Evolutionary conservation across 1,140 invertebrate species (phyloP).

Genomic region (Diachasma alloeum): DNA sequence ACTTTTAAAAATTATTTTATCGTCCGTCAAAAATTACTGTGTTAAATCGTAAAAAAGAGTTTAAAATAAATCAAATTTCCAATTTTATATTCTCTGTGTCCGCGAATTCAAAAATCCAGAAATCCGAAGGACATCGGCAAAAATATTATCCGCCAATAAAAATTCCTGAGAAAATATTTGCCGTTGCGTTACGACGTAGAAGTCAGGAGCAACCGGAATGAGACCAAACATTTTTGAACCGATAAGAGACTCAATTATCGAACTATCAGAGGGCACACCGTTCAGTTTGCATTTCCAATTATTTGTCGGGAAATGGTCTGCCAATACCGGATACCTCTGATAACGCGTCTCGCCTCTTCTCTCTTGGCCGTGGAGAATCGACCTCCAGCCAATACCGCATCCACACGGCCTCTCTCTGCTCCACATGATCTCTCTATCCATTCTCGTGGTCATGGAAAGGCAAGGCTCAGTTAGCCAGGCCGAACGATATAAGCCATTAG

Average conservation of each 20-base stretch:
- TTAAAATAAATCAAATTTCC: too few species aligned
- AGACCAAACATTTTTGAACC: slow-evolving; percentile 50
- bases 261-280: slow-evolving; percentile 60
- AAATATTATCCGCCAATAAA: too few species aligned
- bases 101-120: too few species aligned
- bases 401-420: background rate
- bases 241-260: slow-evolving; percentile 67
- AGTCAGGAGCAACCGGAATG: background rate
- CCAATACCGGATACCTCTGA: slow-evolving; percentile 59
- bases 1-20: too few species aligned
- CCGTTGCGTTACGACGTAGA: background rate
- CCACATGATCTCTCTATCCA: slow-evolving; percentile 7
- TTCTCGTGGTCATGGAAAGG: slow-evolving; percentile 9
- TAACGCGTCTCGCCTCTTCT: slow-evolving; percentile 42
- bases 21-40: too few species aligned
- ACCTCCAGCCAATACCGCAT: background rate
- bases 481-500: slow-evolving; percentile 7
- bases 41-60: too few species aligned
- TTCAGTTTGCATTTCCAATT: slow-evolving; percentile 66
- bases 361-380: slow-evolving; percentile 3
- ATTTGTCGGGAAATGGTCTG: slow-evolving; percentile 64
- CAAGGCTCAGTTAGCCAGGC: slow-evolving; percentile 2
- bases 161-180: too few species aligned
- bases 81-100: too few species aligned
- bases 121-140: too few species aligned